Base-by-base conservation (phyloP, 2,113 vertebrate genomes). In the Myotis brandtii region DNA sequence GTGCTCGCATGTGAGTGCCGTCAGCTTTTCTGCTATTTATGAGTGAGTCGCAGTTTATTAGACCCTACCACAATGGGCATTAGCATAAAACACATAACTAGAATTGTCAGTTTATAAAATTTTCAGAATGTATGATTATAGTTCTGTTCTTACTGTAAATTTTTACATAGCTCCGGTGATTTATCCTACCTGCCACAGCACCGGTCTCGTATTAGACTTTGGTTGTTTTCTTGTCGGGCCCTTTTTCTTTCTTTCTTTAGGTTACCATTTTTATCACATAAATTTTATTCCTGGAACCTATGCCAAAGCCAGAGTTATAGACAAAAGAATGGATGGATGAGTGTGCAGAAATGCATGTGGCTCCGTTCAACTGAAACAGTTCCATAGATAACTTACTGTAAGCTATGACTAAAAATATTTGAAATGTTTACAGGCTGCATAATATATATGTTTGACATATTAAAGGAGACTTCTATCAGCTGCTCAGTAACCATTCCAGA, bases 91-190 rank as follows among this genome's bases (percentile, higher is more conserved):
- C 88, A 98, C 96, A 96, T 97, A 98, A 98, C 96, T 98, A 98
- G 97, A 98, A 98, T 97, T 98, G 97, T 98, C 98, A 98, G 97
- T 98, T 98, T 98, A 98, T 98, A 98, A 98, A 98, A 98, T 98
- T 98, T 98, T 98, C 97, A 98, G 97, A 98, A 98, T 96, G 95
- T 95, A 98, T 97, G 96, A 98, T 98, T 98, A 98, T 96, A 66
- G 88, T 96, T 98, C 98, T 98, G 89, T 84, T 98, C 96, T 97
- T 98, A 97, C 93, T 97, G 96, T 97, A 98, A 98, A 98, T 98
- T 98, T 98, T 98, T 98, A 97, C 94, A 94, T 87, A 96, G 95
- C 96, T 98, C 95, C 52, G 52, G 89, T 98, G 97, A 98, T 97
- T 98, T 98, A 98, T 97, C 96, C 96, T 97, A 98, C 96, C 95